Conservation (phyloP, 1,140 invertebrate species). For the Gyrodactylus salaris region DNA sequence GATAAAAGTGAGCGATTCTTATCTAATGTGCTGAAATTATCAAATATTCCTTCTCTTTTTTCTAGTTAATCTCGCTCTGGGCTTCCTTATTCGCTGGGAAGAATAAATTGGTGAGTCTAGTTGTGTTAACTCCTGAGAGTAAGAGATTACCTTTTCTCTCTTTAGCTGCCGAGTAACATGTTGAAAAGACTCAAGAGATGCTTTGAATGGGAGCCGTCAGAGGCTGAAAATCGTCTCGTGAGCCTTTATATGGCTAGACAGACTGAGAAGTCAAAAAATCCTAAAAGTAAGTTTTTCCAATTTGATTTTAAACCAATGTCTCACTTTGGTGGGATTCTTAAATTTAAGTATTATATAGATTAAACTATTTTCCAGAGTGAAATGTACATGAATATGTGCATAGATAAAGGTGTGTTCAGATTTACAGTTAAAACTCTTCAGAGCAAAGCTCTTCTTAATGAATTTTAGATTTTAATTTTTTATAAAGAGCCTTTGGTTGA, state of each 20-base stretch:
- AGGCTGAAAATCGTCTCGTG: conserved; percentile 11
- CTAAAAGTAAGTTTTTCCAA: no score
- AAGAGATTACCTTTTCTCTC: conserved; percentile 1
- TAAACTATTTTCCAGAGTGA: no score
- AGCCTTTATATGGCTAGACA: no score
- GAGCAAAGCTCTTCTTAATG: no score
- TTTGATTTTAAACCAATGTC: no score
- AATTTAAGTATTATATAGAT: no score
- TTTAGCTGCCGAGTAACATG: conserved; percentile 50
- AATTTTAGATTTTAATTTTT: no score
- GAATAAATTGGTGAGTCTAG: conserved; percentile 34
- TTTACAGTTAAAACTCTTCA: neutral
- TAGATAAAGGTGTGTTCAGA: neutral
- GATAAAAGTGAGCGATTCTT: neutral
- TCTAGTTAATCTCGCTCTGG: conserved; percentile 27
- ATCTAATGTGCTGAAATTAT: neutral
- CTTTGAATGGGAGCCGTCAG: conserved; percentile 30
- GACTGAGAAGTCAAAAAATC: no score
- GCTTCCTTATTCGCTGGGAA: conserved; percentile 60
- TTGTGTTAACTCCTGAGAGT: neutral
- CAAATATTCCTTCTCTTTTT: conserved; percentile 10
- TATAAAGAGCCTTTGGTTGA: no score
- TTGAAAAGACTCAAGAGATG: conserved; percentile 55
- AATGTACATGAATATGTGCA: no score
- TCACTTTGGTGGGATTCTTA: no score